A percentile compares a stretch with the other conserved stretches of the same genome.
Evolutionary conservation across 2,888 invertebrate genomes (phyloP).

Genomic region (Eubasilissa splendida): DNA sequence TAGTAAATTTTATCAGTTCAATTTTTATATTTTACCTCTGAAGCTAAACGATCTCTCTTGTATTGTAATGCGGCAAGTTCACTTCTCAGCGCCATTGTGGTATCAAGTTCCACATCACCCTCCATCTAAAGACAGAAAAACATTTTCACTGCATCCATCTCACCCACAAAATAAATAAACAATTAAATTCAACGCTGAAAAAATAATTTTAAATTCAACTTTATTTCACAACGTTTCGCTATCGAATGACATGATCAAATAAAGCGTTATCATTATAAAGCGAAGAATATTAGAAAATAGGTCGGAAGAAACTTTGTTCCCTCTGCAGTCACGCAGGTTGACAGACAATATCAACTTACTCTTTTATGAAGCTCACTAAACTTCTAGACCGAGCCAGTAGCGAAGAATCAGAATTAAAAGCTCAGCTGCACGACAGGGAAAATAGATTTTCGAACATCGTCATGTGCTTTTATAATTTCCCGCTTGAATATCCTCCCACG

Average conservation of each 20-base stretch:
- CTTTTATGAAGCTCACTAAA: slow-evolving; percentile 1
- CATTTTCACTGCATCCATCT: background rate
- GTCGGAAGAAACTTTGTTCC: slow-evolving; percentile 35
- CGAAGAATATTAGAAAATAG: slow-evolving; percentile 41
- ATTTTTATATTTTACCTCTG: slow-evolving; percentile 74
- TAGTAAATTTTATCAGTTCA: no score
- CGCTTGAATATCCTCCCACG: slow-evolving; percentile 34
- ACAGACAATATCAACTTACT: slow-evolving; percentile 35
- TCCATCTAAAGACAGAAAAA: slow-evolving; percentile 69
- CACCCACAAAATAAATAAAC: background rate
- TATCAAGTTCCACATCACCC: slow-evolving; percentile 74
- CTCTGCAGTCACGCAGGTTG: slow-evolving; percentile 36
- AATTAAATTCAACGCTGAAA: background rate
- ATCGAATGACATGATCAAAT: slow-evolving; percentile 16
- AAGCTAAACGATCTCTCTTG: slow-evolving; percentile 84
- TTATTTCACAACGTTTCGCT: slow-evolving; percentile 21
- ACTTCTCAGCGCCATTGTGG: slow-evolving; percentile 84
- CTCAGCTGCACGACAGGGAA: slow-evolving; percentile 9
- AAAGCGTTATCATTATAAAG: slow-evolving; percentile 8
- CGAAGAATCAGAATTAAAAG: background rate
- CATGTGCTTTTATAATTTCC: slow-evolving; percentile 47
- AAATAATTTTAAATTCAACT: background rate
- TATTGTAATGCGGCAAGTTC: slow-evolving; percentile 89
- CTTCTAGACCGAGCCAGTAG: background rate
- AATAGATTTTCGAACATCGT: slow-evolving; percentile 6